Evolutionary conservation across 2,797 vertebrate genomes (phyloP).

Genomic region (Gymnothorax javanicus): DNA sequence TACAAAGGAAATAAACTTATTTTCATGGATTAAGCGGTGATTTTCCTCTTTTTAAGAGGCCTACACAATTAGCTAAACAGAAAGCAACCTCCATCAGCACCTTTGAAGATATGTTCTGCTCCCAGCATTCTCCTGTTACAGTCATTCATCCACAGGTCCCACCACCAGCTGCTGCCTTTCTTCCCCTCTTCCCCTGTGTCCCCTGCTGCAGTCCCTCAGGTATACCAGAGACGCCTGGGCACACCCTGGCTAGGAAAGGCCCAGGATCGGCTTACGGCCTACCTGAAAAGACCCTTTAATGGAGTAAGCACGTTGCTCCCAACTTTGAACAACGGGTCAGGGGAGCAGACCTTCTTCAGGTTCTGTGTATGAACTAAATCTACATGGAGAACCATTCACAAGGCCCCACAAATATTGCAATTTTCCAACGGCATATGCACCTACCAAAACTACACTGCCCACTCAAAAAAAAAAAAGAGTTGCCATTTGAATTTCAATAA

Average conservation of each 20-base stretch:
- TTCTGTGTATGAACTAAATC: conserved; percentile 54
- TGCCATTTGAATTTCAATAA: too few species aligned
- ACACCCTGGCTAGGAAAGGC: conserved; percentile 68
- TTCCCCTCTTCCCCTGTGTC: conserved; percentile 32
- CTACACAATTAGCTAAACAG: conserved; percentile 63
- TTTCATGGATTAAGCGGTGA: neutral
- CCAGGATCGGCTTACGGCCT: conserved; percentile 72
- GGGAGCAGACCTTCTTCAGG: conserved; percentile 60
- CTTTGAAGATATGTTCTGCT: conserved; percentile 73
- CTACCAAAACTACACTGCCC: too few species aligned
- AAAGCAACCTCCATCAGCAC: conserved; percentile 59
- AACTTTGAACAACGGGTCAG: conserved; percentile 64
- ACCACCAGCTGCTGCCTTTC: conserved; percentile 50
- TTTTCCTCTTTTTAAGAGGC: conserved; percentile 30
- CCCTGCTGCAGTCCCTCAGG: conserved; percentile 63
- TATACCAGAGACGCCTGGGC: conserved; percentile 70
- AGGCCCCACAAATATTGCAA: neutral
- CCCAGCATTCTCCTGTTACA: conserved; percentile 75
- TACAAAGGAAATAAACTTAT: neutral
- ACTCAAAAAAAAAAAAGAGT: too few species aligned
- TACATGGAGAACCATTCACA: neutral
- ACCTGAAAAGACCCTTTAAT: conserved; percentile 69
- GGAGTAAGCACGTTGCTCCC: conserved; percentile 51
- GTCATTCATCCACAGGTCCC: conserved; percentile 53
- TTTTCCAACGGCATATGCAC: too few species aligned